Evolutionary conservation across 2,797 vertebrate species (phyloP), one percentile per base, ranked within the genome.

Genomic region (Syngnathus acus): DNA sequence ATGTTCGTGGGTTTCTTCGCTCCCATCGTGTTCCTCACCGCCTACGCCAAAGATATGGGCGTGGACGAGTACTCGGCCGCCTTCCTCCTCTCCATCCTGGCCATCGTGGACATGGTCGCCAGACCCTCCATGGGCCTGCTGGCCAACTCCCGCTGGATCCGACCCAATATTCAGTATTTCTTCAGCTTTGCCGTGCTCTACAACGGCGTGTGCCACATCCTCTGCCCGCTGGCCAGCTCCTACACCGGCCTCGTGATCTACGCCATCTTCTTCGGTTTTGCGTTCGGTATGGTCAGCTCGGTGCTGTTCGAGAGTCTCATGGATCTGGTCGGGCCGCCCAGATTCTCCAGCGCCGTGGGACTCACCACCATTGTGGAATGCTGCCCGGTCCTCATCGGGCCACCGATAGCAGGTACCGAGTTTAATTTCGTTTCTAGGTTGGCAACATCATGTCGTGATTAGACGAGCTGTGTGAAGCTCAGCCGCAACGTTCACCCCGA

Each of bases 1-100:
- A 95, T 99, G 96, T 98, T 99, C 74, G 45, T 98, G 0, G 96
- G 97, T 1, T 97, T 98, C 83, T 99, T 99, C 0, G 92, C 96
- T 8, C 97, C 96, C 0, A 92, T 99, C 59, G 96, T 99, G 57
- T 99, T 99, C 80, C 89, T 99, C 47, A 89, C 96, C 4, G 92
- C 95, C 1, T 98, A 94, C 37, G 97, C 97, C 67, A 99, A 95
- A 74, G 93, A 98, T 83, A 94, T 90, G 70, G 95, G 94, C 9
- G 92, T 98, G 43, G 94, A 97, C 66, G 94, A 99, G 76, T 98
- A 98, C 84, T 95, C 92, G 0, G 92, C 97, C 19, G 96, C 96
- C 8, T 94, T 97, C 79, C 86, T 98, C 77, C 92, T 99, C 2
- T 99, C 96, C 10, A 90, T 99, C 64, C 86, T 98, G 83, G 96